Conservation (phyloP, 1,140 invertebrate genomes). For the Pantala flavescens region DNA sequence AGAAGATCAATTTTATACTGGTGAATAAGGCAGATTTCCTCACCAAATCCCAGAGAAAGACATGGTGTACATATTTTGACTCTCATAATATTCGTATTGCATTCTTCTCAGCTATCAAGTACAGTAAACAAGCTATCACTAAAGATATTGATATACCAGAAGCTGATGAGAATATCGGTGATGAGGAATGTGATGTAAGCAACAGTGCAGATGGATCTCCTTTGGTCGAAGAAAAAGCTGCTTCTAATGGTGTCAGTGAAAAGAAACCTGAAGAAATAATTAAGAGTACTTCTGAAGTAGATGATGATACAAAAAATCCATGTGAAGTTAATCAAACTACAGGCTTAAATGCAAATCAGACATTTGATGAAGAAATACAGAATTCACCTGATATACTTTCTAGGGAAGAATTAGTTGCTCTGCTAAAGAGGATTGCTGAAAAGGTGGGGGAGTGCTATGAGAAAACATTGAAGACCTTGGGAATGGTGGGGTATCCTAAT, state of each 20-base stretch:
- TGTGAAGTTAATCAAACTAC: constrained; percentile 41
- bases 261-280: constrained; percentile 32
- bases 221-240: neutral
- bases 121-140: constrained; percentile 40
- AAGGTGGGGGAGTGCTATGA: constrained; percentile 35
- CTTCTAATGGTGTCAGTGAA: constrained; percentile 25
- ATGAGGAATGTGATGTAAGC: neutral
- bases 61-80: constrained; percentile 84
- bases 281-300: constrained; percentile 28
- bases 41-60: constrained; percentile 62
- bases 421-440: constrained; percentile 55
- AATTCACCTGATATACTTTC: constrained; percentile 34
- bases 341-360: neutral
- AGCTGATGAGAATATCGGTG: constrained; percentile 31
- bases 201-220: neutral
- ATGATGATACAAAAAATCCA: constrained; percentile 42
- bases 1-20: constrained; percentile 75
- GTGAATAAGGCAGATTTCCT: constrained; percentile 97
- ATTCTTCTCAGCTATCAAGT: constrained; percentile 71
- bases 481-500: constrained; percentile 97
- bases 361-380: neutral
- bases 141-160: constrained; percentile 29
- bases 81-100: constrained; percentile 51
- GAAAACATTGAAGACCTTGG: constrained; percentile 60
- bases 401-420: constrained; percentile 39